Evolutionary conservation across 2,888 invertebrate species (phyloP).

Genomic region (Micoletzkya japonica): DNA sequence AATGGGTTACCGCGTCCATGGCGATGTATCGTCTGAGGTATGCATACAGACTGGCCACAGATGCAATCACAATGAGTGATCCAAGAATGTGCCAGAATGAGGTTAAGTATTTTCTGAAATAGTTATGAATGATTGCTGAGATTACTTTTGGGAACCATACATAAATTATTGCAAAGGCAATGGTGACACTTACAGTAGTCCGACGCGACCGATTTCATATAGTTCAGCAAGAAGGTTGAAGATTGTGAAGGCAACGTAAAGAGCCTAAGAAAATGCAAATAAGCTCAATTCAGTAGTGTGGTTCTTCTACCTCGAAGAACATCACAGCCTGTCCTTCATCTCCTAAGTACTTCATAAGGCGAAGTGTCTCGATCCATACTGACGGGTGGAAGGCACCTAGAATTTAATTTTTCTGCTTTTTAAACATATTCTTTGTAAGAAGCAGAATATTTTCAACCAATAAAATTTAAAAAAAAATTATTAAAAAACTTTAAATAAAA

Average conservation of each 20-base stretch:
- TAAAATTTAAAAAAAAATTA: too few relatives aligned
- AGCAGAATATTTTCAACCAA: too few relatives aligned
- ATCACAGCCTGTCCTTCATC: slow-evolving; percentile 34
- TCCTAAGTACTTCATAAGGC: slow-evolving; percentile 46
- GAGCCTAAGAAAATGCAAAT: slow-evolving; percentile 23
- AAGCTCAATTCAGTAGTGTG: neutral
- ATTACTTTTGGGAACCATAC: too few relatives aligned
- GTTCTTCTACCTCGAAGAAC: slow-evolving; percentile 36
- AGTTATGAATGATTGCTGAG: neutral
- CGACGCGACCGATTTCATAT: neutral
- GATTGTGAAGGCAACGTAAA: slow-evolving; percentile 41
- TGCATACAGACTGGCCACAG: slow-evolving; percentile 35
- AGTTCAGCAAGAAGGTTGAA: slow-evolving; percentile 37
- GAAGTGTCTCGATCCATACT: slow-evolving; percentile 46
- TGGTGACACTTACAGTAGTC: slow-evolving; percentile 3
- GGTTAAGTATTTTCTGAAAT: slow-evolving; percentile 12
- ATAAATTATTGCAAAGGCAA: neutral
- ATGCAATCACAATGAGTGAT: slow-evolving; percentile 35
- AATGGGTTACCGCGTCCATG: slow-evolving; percentile 31
- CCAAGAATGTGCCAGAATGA: slow-evolving; percentile 46
- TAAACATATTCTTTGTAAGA: too few relatives aligned
- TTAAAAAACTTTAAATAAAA: too few relatives aligned
- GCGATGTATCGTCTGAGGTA: slow-evolving; percentile 37
- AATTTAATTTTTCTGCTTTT: neutral
- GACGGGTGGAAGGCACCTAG: slow-evolving; percentile 34